Evolutionary conservation across 2,113 vertebrate species (phyloP).

Genomic region (Dendropsophus ebraccatus): DNA sequence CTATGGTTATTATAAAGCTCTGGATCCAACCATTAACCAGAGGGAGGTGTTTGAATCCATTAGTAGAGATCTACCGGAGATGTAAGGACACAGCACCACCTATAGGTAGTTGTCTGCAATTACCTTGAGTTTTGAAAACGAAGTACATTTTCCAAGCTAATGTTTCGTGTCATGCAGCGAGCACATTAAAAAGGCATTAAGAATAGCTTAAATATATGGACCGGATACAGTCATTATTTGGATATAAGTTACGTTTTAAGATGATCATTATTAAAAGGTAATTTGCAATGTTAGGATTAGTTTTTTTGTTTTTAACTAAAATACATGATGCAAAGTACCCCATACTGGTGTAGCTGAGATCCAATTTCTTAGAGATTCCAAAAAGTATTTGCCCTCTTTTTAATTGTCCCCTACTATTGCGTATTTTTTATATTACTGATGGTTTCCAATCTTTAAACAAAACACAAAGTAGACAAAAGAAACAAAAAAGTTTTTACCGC

Average conservation of each 20-base stretch:
- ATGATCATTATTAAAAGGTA: no score
- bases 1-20: constrained; percentile 65
- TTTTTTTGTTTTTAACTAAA: no score
- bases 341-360: no score
- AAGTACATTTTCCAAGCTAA: neutral
- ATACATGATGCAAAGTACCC: no score
- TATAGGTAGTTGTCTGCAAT: neutral
- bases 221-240: neutral
- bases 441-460: no score
- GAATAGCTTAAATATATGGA: neutral
- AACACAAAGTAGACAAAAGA: no score
- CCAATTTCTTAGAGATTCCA: no score
- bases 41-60: constrained; percentile 56
- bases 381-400: no score
- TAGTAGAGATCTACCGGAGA: neutral
- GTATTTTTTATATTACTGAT: no score
- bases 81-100: constrained; percentile 40
- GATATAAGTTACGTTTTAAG: neutral
- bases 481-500: no score
- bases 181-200: neutral
- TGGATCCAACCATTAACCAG: constrained; percentile 62
- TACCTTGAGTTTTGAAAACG: neutral
- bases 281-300: no score
- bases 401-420: no score
- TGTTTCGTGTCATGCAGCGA: neutral